phyloP scores from a whole-genome alignment of 2,888 invertebrate genomes.

The Latrodectus hesperus region DNA sequence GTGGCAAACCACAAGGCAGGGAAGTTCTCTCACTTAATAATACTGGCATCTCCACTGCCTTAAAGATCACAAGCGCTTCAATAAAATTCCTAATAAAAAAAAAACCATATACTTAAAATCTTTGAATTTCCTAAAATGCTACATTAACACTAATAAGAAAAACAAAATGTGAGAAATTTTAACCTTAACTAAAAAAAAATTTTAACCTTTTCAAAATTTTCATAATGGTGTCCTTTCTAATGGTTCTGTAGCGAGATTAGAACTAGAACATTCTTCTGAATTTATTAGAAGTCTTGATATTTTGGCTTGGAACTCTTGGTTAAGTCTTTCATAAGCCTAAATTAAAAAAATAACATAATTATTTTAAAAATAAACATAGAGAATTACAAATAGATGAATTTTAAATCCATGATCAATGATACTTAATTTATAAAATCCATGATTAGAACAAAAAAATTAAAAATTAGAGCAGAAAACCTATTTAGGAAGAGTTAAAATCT shows the following conservation, averaged over 20 bases:
- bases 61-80: conserved; percentile 1
- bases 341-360: not conserved
- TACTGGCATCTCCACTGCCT: conserved; percentile 59
- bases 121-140: not conserved
- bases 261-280: conserved; percentile 9
- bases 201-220: conserved; percentile 45
- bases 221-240: conserved; percentile 61
- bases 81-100: not conserved
- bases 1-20: conserved; percentile 53
- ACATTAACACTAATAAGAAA: not conserved
- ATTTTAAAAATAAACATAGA: not conserved
- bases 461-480: too few species aligned
- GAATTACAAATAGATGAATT: not conserved
- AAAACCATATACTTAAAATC: not conserved
- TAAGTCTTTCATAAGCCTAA: conserved; percentile 47
- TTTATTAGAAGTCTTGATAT: conserved; percentile 24
- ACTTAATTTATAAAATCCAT: too few species aligned
- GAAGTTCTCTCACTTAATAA: conserved; percentile 33
- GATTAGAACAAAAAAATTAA: too few species aligned
- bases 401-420: too few species aligned
- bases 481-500: too few species aligned
- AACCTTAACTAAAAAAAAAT: not conserved
- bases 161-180: not conserved
- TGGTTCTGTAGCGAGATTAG: conserved; percentile 31
- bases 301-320: conserved; percentile 55